phyloP scores from a whole-genome alignment of 2,888 invertebrate species.

The Cryptocheilus praepositus region DNA sequence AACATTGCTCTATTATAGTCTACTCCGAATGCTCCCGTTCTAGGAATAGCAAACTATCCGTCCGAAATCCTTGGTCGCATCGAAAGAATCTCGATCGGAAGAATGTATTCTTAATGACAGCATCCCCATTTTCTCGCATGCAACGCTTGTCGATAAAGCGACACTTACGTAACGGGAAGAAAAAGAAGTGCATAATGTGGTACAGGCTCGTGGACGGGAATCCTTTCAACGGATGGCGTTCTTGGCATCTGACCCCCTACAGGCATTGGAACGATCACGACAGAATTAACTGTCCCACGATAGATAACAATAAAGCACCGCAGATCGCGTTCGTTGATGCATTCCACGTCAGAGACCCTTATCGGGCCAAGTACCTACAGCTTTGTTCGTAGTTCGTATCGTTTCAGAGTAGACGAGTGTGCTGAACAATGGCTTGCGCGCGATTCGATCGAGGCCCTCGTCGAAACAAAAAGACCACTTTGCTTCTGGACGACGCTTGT shows the following conservation, averaged over 20 bases:
- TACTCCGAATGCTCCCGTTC: background rate
- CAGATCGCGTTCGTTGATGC: conserved; percentile 16
- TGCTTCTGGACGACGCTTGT: conserved; percentile 6
- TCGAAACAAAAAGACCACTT: conserved; percentile 50
- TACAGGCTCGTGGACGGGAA: no score
- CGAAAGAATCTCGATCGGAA: background rate
- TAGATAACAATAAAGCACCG: conserved; percentile 21
- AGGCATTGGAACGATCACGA: conserved; percentile 35
- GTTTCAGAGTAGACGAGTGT: conserved; percentile 8
- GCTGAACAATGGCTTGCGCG: conserved; percentile 35
- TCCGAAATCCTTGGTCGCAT: no score
- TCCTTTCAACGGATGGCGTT: background rate
- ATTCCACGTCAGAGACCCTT: conserved; percentile 19
- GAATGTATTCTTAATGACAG: conserved; percentile 7
- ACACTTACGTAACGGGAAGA: no score
- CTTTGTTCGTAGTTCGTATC: background rate
- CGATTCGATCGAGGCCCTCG: conserved; percentile 44
- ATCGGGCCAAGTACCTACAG: conserved; percentile 26
- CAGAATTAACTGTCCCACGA: conserved; percentile 10
- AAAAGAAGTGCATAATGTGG: no score
- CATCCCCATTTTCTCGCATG: conserved; percentile 10
- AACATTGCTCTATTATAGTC: background rate
- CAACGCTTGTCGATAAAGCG: background rate
- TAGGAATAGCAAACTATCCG: no score
- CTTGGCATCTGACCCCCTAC: background rate